Evolutionary conservation across 2,888 invertebrate genomes (phyloP).

Genomic region (Trissolcus brochymenae): DNA sequence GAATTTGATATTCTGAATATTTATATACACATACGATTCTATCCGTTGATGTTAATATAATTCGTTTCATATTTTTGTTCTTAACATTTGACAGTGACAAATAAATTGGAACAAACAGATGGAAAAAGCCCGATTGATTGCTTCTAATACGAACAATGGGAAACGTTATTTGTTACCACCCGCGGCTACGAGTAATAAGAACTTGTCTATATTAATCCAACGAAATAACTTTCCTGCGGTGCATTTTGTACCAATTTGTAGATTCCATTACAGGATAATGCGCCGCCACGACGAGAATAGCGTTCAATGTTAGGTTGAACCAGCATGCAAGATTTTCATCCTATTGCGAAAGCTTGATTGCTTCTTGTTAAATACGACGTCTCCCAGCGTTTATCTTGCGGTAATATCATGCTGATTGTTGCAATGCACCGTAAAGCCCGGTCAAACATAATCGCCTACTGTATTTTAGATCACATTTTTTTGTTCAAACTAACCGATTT

Average conservation of each 20-base stretch:
- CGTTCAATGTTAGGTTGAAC: conserved; percentile 36
- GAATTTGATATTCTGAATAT: too few relatives aligned
- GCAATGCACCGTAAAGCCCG: conserved; percentile 32
- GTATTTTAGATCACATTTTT: conserved; percentile 1
- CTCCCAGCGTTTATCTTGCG: conserved; percentile 48
- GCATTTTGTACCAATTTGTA: conserved; percentile 54
- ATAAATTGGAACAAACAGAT: conserved; percentile 2
- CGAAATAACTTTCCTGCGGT: conserved; percentile 46
- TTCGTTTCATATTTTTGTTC: too few relatives aligned
- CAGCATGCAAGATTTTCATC: conserved; percentile 54
- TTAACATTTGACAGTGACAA: too few relatives aligned
- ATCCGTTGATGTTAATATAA: too few relatives aligned
- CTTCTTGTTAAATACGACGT: conserved; percentile 54
- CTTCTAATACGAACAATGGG: conserved; percentile 12
- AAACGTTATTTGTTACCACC: conserved; percentile 32
- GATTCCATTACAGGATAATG: conserved; percentile 54
- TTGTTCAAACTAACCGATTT: neutral
- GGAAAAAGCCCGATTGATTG: conserved; percentile 19
- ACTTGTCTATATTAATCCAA: conserved; percentile 45
- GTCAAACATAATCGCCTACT: too few relatives aligned
- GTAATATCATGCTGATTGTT: conserved; percentile 54
- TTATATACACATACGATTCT: too few relatives aligned
- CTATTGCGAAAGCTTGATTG: conserved; percentile 49
- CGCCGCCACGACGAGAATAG: conserved; percentile 36
- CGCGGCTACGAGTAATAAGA: conserved; percentile 39